Evolutionary conservation across 2,797 vertebrate genomes (phyloP).

Genomic region (Protosalanx chinensis): DNA sequence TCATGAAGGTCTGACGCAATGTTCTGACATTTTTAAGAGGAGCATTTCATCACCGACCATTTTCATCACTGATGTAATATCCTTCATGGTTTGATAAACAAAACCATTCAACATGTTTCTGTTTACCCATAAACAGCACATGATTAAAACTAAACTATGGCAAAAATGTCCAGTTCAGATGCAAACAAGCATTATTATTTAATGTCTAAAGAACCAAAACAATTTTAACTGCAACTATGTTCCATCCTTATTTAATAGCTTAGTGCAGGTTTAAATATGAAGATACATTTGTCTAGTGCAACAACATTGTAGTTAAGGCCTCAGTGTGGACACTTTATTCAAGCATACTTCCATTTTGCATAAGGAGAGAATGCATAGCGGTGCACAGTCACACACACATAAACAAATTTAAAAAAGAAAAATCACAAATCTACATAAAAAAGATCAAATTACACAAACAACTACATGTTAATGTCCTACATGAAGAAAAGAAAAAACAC

Average conservation of each 20-base stretch:
- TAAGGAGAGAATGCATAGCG: neutral
- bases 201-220: no score
- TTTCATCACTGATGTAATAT: neutral
- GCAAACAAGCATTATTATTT: no score
- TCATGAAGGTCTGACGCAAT: no score
- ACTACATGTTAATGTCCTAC: neutral
- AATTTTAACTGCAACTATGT: neutral
- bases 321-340: neutral
- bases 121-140: neutral
- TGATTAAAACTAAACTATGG: neutral
- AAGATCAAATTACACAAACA: slow-evolving; percentile 1
- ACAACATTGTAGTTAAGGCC: neutral
- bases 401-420: neutral
- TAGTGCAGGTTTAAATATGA: neutral
- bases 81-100: neutral
- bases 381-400: slow-evolving; percentile 1
- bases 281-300: neutral
- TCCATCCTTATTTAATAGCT: neutral
- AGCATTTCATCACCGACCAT: no score
- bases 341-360: neutral
- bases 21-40: no score
- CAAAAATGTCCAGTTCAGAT: neutral
- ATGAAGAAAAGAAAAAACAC: neutral
- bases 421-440: slow-evolving; percentile 4
- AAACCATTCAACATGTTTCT: neutral